These are phyloP conservation scores for Cygnus olor DNA, from an alignment of 2,797 vertebrate genomes.

Conservation along the genomic window DNA sequence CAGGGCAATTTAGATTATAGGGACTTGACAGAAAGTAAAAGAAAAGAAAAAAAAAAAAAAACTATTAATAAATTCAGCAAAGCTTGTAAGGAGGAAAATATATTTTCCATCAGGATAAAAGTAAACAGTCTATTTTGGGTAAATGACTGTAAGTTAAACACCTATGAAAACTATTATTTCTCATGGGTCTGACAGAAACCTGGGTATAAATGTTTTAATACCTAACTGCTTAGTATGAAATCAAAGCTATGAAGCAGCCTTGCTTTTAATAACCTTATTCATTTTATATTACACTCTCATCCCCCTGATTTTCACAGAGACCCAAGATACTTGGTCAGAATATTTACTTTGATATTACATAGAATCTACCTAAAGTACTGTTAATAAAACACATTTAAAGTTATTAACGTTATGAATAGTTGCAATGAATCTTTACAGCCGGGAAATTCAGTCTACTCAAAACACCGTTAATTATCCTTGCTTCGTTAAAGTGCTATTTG, in stretches of 20 bases:
- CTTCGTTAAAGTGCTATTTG: not conserved
- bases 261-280: not conserved
- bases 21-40: not conserved
- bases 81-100: not conserved
- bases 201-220: not conserved
- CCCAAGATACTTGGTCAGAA: not conserved
- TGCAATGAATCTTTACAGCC: not conserved
- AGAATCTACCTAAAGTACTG: not conserved
- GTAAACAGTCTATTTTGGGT: not conserved
- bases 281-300: not conserved
- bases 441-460: not conserved
- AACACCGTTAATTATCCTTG: conserved; percentile 8
- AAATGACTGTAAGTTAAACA: not conserved
- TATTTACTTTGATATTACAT: not conserved
- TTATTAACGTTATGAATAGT: not conserved
- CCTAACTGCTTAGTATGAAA: not conserved
- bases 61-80: not conserved
- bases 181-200: not conserved
- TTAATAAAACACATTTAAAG: not conserved
- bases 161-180: not conserved
- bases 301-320: not conserved
- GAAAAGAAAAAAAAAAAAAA: not conserved
- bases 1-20: not conserved
- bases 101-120: not conserved
- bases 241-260: not conserved